Percentiles rank a stretch among this genome's conserved stretches.
Evolutionary conservation across 2,113 vertebrate genomes (phyloP).

Genomic region (Mirza zaza): DNA sequence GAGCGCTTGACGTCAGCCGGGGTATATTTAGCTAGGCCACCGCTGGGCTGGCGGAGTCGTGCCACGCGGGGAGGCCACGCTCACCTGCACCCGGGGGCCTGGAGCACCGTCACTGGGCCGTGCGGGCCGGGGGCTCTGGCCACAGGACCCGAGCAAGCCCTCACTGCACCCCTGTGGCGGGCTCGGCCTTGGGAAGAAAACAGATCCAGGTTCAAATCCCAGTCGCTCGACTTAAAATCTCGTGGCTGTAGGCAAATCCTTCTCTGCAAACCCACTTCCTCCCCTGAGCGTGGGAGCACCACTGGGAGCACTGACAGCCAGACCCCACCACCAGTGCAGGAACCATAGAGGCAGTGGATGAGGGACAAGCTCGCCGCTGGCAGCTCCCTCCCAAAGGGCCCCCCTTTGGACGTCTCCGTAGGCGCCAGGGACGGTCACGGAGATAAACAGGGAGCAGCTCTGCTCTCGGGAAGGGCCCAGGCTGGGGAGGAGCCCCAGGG

Average conservation of each 20-base stretch:
- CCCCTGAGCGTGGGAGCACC: fast-evolving
- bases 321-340: fast-evolving
- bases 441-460: not conserved
- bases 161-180: fast-evolving
- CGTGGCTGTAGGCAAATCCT: fast-evolving
- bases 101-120: fast-evolving
- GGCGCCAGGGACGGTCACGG: not conserved
- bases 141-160: too few species aligned
- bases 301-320: fast-evolving
- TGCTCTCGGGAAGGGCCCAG: fast-evolving
- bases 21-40: constrained; percentile 59
- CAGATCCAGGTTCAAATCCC: too few species aligned
- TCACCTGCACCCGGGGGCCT: not conserved
- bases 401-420: fast-evolving
- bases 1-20: constrained; percentile 22
- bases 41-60: constrained; percentile 18
- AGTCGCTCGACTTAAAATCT: fast-evolving
- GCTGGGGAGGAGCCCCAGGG: not conserved
- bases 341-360: fast-evolving
- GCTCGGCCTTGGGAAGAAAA: not conserved
- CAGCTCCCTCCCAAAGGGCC: not conserved
- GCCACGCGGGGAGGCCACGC: not conserved
- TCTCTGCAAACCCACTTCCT: not conserved
- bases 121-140: not conserved
- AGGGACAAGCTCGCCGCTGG: fast-evolving